These are phyloP conservation scores for Eidolon helvum DNA, from an alignment of 2,113 vertebrate genomes.

Conservation along the genomic window DNA sequence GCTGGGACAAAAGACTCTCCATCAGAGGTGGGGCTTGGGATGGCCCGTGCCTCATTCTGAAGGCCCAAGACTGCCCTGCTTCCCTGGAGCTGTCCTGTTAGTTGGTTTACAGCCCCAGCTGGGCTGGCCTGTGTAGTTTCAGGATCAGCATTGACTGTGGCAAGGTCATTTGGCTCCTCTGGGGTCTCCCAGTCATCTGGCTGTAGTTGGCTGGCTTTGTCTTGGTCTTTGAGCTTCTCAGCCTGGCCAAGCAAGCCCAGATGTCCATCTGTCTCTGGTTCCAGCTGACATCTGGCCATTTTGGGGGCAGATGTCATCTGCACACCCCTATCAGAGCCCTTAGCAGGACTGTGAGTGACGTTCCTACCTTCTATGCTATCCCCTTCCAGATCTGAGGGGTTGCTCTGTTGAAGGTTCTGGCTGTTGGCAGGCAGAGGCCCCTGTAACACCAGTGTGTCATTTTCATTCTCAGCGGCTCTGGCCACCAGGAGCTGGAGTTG, in stretches of 20 bases:
- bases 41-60: background rate
- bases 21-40: background rate
- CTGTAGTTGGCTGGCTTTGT: slow-evolving; percentile 36
- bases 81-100: accelerated
- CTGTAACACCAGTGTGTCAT: slow-evolving; percentile 62
- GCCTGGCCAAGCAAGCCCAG: background rate
- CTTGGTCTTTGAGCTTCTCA: slow-evolving; percentile 18
- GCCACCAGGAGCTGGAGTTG: slow-evolving; percentile 82
- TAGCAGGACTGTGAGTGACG: background rate
- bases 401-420: background rate
- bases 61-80: background rate
- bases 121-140: background rate
- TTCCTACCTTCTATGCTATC: background rate
- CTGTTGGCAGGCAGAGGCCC: slow-evolving; percentile 36
- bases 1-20: background rate
- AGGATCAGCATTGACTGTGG: accelerated
- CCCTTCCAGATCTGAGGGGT: background rate
- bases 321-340: accelerated
- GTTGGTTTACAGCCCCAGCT: accelerated
- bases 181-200: slow-evolving; percentile 14
- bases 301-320: background rate
- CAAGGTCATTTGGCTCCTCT: background rate
- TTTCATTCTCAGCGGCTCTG: slow-evolving; percentile 73
- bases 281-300: background rate
- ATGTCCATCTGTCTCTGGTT: background rate